Evolutionary conservation across 2,113 vertebrate species (phyloP).

Genomic region (Thamnaconus septentrionalis): DNA sequence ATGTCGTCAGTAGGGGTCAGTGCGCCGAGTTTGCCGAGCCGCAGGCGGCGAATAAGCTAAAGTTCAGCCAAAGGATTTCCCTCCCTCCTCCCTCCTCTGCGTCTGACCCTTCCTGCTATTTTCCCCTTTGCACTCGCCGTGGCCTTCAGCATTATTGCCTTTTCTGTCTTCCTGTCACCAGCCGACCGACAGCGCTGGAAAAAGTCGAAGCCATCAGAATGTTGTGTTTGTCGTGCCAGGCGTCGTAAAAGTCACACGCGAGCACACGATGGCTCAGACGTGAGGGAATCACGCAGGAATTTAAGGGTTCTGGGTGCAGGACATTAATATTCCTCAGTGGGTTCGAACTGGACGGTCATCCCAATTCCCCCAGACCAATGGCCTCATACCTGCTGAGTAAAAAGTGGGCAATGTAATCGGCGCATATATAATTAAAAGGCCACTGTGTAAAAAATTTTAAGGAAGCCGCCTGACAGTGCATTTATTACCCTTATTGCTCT

Average conservation of each 20-base stretch:
- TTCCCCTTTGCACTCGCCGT: slow-evolving; percentile 33
- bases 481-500: too few relatives aligned
- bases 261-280: slow-evolving; percentile 45
- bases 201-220: slow-evolving; percentile 39
- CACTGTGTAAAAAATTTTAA: too few relatives aligned
- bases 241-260: slow-evolving; percentile 37
- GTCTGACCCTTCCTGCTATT: slow-evolving; percentile 34
- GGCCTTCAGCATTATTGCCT: slow-evolving; percentile 11
- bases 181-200: slow-evolving; percentile 50
- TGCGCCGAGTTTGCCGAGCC: too few relatives aligned
- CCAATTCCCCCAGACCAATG: slow-evolving; percentile 19
- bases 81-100: background rate
- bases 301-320: slow-evolving; percentile 29
- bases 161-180: slow-evolving; percentile 30
- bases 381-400: slow-evolving; percentile 14
- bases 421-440: too few relatives aligned
- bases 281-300: slow-evolving; percentile 64
- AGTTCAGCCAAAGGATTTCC: too few relatives aligned
- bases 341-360: slow-evolving; percentile 37
- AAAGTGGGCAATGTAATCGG: background rate
- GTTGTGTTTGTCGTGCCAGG: slow-evolving; percentile 48
- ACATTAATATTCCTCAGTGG: slow-evolving; percentile 45
- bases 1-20: too few relatives aligned
- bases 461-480: too few relatives aligned
- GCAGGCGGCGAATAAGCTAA: too few relatives aligned